Evolutionary conservation across 2,888 invertebrate genomes (phyloP).

Genomic region (Sylvicola cinctus): DNA sequence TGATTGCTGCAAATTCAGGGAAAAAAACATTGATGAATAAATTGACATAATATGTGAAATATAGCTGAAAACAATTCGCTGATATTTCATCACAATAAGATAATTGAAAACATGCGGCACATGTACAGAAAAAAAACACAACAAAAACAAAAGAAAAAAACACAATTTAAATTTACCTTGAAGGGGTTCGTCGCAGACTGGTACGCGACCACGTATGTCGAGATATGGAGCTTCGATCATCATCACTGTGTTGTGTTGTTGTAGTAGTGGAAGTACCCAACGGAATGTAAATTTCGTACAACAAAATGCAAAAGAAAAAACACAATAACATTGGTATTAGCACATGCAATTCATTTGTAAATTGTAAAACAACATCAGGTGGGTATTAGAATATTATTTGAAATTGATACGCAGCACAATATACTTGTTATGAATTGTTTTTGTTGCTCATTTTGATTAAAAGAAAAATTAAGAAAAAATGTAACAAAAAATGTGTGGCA

Average conservation of each 20-base stretch:
- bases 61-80: background rate
- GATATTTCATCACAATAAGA: no score
- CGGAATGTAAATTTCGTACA: background rate
- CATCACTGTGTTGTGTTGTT: no score
- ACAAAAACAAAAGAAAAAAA: constrained; percentile 4
- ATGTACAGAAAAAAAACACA: no score
- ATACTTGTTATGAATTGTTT: no score
- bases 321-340: constrained; percentile 2
- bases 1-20: constrained; percentile 27
- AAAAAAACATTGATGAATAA: constrained; percentile 3
- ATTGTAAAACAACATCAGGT: no score
- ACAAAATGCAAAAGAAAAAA: constrained; percentile 7
- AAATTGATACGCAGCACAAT: no score
- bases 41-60: background rate
- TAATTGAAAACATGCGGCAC: background rate
- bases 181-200: constrained; percentile 58
- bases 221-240: constrained; percentile 37
- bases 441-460: no score
- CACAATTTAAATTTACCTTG: constrained; percentile 36
- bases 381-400: no score
- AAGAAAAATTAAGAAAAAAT: no score
- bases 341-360: no score
- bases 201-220: constrained; percentile 72
- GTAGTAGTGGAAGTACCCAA: no score
- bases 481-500: no score